Evolutionary conservation across 2,797 vertebrate genomes (phyloP), one percentile per base, ranked within the genome.

Genomic region (Loris lydekkerianus): DNA sequence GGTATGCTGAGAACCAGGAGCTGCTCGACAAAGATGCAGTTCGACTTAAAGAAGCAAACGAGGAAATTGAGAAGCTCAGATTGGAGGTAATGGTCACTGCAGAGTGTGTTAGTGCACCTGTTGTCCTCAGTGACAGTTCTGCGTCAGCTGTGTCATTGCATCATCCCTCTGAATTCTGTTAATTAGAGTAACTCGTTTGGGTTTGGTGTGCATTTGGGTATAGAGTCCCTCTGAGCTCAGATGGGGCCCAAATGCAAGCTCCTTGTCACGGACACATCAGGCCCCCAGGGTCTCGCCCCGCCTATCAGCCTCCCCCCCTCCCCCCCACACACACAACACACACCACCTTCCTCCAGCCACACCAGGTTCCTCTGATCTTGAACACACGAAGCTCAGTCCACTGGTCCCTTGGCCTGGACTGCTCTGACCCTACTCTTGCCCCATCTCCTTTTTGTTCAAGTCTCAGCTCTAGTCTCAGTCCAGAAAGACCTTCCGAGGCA

Each of bases 1-100:
- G 99, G 99, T 99, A 99, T 96, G 98, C 99, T 27, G 99, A 99
- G 98, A 99, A 99, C 98, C 99, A 99, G 98, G 99, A 99, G 86
- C 98, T 99, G 81, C 98, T 99, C 96, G 99, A 99, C 97, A 99
- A 98, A 98, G 99, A 99, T 80, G 98, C 99, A 73, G 93, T 95
- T 73, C 98, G 98, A 43, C 99, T 99, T 96, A 99, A 98, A 98
- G 98, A 99, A 75, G 99, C 99, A 87, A 99, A 98, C 92, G 97
- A 98, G 90, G 99, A 99, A 98, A 99, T 98, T 67, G 98, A 98
- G 82, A 99, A 97, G 53, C 98, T 99, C 82, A 99, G 98, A 89
- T 98, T 98, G 23, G 99, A 99, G 99, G 99, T 99, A 78, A 95
- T 86, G 75, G 25, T 70, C 15, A 56, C 75, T 61, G 29, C 92